phyloP scores from a whole-genome alignment of 2,797 vertebrate species.

The Pterois miles region DNA sequence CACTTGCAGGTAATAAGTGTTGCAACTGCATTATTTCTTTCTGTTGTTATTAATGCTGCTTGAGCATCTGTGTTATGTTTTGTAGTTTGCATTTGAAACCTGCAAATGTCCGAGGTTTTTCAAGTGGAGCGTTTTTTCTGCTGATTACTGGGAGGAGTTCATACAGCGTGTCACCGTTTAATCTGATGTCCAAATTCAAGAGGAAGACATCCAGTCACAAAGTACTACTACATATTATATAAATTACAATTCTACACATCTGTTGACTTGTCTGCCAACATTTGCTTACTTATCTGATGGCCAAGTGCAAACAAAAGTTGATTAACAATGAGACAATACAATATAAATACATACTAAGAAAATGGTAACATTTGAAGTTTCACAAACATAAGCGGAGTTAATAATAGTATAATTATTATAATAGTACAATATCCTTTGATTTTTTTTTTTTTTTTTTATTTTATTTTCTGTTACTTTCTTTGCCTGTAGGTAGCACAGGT shows the following conservation, averaged over 20 bases:
- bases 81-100: not conserved
- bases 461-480: not conserved
- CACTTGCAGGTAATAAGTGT: not conserved
- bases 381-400: not conserved
- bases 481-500: not conserved
- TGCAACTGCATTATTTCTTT: not conserved
- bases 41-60: not conserved
- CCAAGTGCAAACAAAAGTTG: not conserved
- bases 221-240: not conserved
- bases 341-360: too few relatives aligned
- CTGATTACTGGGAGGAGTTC: not conserved
- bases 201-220: not conserved
- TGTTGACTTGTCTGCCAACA: not conserved
- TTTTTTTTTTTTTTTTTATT: not conserved
- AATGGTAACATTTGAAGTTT: not conserved
- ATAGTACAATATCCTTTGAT: not conserved
- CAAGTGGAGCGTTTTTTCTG: not conserved
- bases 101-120: not conserved
- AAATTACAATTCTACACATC: not conserved
- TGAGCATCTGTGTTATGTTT: not conserved
- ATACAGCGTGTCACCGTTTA: not conserved
- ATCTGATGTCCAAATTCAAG: not conserved
- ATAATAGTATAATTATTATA: not conserved
- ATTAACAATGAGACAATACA: not conserved
- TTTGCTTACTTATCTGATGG: not conserved